Conservation (phyloP, 2,113 vertebrate species). For the Lates calcarifer region DNA sequence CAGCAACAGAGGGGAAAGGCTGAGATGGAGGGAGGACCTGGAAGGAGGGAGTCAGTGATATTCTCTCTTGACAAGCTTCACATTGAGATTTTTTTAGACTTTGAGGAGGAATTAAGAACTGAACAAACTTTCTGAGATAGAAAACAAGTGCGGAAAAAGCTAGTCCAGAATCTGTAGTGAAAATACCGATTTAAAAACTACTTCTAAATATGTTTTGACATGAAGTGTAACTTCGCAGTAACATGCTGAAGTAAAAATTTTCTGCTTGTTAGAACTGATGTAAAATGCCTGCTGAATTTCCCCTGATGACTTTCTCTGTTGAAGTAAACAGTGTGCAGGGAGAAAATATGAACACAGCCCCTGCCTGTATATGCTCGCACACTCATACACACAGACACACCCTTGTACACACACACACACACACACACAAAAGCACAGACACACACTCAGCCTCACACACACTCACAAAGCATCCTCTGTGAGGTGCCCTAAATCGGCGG, state of each 20-base stretch:
- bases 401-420: slow-evolving; percentile 68
- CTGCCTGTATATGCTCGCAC: slow-evolving; percentile 51
- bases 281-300: slow-evolving; percentile 15
- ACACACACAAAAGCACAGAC: slow-evolving; percentile 36
- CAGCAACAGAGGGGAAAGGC: slow-evolving; percentile 47
- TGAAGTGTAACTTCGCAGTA: background rate
- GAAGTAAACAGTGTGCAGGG: slow-evolving; percentile 27
- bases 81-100: background rate
- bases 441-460: slow-evolving; percentile 59
- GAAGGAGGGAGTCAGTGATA: slow-evolving; percentile 32
- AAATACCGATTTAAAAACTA: background rate
- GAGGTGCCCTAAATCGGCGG: slow-evolving; percentile 78
- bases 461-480: slow-evolving; percentile 87
- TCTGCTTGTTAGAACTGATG: slow-evolving; percentile 15
- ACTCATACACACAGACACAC: slow-evolving; percentile 49
- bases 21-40: slow-evolving; percentile 40
- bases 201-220: background rate
- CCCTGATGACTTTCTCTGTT: slow-evolving; percentile 32
- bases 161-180: background rate
- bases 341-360: slow-evolving; percentile 62
- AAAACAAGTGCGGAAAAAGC: background rate
- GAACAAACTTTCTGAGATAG: background rate
- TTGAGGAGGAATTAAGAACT: background rate
- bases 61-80: background rate
- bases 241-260: background rate